A percentile compares a stretch with the other conserved stretches of the same genome.
Conservation (phyloP, 2,888 invertebrate species). For the Geophilus truncorum region DNA sequence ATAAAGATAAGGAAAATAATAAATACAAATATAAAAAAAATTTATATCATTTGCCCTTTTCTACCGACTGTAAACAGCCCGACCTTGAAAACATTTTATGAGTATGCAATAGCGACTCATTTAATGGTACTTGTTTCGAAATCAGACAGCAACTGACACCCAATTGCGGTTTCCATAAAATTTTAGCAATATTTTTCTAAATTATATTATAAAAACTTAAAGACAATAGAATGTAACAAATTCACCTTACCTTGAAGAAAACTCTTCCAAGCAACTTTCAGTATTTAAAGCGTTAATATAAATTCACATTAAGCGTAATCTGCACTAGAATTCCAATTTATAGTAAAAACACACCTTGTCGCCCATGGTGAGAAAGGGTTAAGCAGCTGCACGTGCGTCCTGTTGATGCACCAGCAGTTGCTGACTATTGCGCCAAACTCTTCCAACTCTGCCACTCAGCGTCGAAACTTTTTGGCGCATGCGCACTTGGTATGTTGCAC, state of each 20-base stretch:
- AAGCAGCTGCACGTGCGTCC: constrained; percentile 20
- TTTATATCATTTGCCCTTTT: not conserved
- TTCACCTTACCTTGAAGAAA: not conserved
- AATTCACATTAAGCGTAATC: not conserved
- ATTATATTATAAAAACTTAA: not conserved
- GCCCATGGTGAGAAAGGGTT: not conserved
- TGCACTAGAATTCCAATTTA: not conserved
- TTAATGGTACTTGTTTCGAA: constrained; percentile 19
- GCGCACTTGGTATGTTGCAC: not conserved
- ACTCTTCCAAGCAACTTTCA: not conserved
- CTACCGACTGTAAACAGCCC: not conserved
- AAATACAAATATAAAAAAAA: not conserved
- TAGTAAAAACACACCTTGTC: not conserved
- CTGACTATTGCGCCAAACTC: not conserved
- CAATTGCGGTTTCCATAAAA: not conserved
- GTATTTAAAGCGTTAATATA: not conserved
- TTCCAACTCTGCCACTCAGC: not conserved
- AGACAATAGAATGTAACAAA: not conserved
- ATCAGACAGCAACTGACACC: constrained; percentile 13
- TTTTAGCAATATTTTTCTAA: not conserved
- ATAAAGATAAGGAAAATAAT: not conserved
- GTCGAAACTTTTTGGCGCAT: not conserved
- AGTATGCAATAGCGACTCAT: constrained; percentile 21
- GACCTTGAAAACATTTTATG: constrained; percentile 21
- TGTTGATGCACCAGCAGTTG: constrained; percentile 13